Base-by-base conservation (phyloP, 2,113 vertebrate genomes). In the Sinocyclocheilus rhinocerous region DNA sequence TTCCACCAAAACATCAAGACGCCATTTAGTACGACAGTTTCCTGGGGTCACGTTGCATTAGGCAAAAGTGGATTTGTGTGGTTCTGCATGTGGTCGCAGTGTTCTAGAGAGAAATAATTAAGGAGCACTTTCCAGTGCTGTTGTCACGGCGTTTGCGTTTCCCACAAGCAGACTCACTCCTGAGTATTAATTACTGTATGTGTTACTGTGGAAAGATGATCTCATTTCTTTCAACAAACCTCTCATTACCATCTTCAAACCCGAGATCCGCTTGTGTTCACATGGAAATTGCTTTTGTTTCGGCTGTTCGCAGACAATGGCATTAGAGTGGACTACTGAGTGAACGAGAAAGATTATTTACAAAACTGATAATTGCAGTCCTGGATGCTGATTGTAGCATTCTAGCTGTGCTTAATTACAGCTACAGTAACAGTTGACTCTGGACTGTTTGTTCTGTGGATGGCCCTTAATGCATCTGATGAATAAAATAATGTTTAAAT, bases 141-240 rank as follows among this genome's bases (percentile, higher is more conserved):
- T 67, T 84, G 50, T 48, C 16, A 12, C 45, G 5, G 8, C 7
- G 13, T 57, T 70, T 84, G 45, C 7, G 11, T 72, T 57, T 55
- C 61, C 57, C 59, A 39, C 81, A 84, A 45, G 50, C 65, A 39
- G 61, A 63, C 52, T 70, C 33, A 36, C 84, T 85, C 63, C 26
- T 5, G 59, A 82, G 78, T 70, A 82, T 88, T 85, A 82, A 82
- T 85, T 86, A 82, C 81, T 82, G 81, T 70, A 67, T 75, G 48
- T 55, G 59, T 75, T 48, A 52, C 55, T 80, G 50, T 48, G 67
- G 63, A 70, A 67, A 79, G 81, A 83, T 86, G 42, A 84, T 86
- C 67, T 80, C 16, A 80, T 86, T 81, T 89, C 18, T 77, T 67
- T 39, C 78, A 22, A 52, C 52, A 80, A 88, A 22, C 12, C n/a